phyloP scores from a whole-genome alignment of 2,113 vertebrate genomes.

The Zosterops hypoxanthus region DNA sequence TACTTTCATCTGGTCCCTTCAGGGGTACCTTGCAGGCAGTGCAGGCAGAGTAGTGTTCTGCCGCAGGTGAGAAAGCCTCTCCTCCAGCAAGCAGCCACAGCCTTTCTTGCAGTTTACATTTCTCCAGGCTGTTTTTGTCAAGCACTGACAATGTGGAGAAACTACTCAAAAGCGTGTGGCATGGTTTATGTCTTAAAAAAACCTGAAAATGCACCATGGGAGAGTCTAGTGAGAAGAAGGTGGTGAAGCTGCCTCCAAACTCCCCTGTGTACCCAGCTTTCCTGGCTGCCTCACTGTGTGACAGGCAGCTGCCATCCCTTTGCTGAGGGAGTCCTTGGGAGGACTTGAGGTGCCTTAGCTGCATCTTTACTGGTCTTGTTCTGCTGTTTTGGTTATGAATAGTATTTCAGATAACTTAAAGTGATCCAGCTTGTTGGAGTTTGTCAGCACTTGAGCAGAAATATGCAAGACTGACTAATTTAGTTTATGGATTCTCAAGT shows the following conservation, averaged over 20 bases:
- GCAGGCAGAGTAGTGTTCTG: not conserved
- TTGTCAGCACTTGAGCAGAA: slow-evolving; percentile 28
- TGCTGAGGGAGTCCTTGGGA: not conserved
- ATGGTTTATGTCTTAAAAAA: not conserved
- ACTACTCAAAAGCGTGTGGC: not conserved
- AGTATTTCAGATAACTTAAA: not conserved
- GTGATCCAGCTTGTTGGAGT: not conserved
- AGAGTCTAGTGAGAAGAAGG: not conserved
- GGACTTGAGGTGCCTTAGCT: not conserved
- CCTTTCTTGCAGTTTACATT: not conserved
- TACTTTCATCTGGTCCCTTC: not conserved
- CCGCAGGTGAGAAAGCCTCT: not conserved
- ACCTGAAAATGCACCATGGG: rapidly evolving
- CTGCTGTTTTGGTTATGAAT: slow-evolving; percentile 10
- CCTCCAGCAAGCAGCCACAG: not conserved
- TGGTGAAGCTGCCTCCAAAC: not conserved
- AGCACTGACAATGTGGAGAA: not conserved
- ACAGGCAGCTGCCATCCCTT: slow-evolving; percentile 35
- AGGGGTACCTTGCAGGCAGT: not conserved
- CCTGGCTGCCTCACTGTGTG: not conserved
- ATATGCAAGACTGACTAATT: not conserved
- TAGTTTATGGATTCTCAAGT: slow-evolving; percentile 51
- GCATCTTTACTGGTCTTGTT: not conserved
- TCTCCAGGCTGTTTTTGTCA: not conserved
- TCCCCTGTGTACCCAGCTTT: not conserved